Conservation (phyloP, 2,113 vertebrate species). For the Numenius arquata region DNA sequence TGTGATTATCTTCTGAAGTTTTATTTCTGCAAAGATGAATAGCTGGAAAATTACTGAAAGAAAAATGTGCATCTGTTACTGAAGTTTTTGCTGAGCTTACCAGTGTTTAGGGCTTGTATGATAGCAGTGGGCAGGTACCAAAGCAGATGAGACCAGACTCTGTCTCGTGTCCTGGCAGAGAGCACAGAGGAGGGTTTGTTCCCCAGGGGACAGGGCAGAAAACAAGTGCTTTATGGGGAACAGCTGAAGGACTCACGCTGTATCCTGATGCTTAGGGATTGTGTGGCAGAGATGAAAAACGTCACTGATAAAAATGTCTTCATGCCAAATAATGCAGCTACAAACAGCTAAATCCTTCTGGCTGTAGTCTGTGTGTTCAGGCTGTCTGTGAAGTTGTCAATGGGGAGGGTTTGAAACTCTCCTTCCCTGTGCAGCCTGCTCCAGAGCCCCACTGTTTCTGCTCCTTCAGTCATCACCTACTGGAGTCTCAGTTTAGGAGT, state of each 20-base stretch:
- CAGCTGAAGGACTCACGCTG: rapidly evolving
- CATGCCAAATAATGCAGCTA: not conserved
- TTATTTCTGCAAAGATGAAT: not conserved
- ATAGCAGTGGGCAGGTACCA: not conserved
- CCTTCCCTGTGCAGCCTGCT: not conserved
- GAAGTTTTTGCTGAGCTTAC: not conserved
- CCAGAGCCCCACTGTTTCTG: not conserved
- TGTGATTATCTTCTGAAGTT: not conserved
- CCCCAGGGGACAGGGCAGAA: not conserved
- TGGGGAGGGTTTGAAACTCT: not conserved
- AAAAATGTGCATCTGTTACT: not conserved
- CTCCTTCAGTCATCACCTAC: not conserved
- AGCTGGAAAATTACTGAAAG: not conserved
- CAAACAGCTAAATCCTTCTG: not conserved
- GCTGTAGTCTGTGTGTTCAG: not conserved
- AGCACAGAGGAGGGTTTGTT: not conserved
- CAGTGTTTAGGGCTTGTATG: not conserved
- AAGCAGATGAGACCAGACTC: not conserved
- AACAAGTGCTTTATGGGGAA: not conserved
- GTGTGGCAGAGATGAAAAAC: not conserved
- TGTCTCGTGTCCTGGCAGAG: not conserved
- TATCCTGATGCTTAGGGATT: not conserved
- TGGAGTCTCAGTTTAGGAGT: not conserved
- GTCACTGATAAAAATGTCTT: not conserved
- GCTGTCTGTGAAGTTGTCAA: not conserved